Percentiles rank a stretch among this genome's conserved stretches.
phyloP scores from a whole-genome alignment of 2,113 vertebrate genomes.

The Carlito syrichta region DNA sequence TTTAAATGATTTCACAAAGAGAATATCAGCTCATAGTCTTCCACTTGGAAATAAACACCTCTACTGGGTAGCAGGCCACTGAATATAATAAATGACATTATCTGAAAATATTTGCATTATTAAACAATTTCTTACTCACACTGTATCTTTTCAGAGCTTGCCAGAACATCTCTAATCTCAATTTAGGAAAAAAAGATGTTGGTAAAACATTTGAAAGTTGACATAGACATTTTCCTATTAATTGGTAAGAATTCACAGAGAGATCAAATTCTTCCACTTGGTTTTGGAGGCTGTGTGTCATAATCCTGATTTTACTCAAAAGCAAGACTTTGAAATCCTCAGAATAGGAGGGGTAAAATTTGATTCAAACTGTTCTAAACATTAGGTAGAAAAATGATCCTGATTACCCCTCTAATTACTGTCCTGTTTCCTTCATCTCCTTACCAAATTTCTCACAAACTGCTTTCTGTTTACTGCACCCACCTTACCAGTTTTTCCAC shows the following conservation, averaged over 20 bases:
- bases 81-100: constrained; percentile 73
- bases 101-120: constrained; percentile 75
- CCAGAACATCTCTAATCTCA: constrained; percentile 73
- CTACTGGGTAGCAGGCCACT: constrained; percentile 63
- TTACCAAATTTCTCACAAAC: not conserved
- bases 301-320: constrained; percentile 20
- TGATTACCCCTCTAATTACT: not conserved
- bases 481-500: not conserved
- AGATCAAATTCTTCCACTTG: constrained; percentile 64
- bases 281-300: constrained; percentile 39
- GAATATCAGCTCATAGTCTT: constrained; percentile 60
- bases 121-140: constrained; percentile 58
- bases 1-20: constrained; percentile 51
- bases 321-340: not conserved
- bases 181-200: constrained; percentile 64
- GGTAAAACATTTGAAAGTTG: constrained; percentile 66
- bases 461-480: not conserved
- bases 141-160: constrained; percentile 77
- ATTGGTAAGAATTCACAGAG: constrained; percentile 67
- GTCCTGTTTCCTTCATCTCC: not conserved
- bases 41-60: constrained; percentile 41
- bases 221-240: constrained; percentile 72
- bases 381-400: not conserved
- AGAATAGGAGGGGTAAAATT: not conserved
- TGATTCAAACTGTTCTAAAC: not conserved